Evolutionary conservation across 2,888 invertebrate species (phyloP), one percentile per base, ranked within the genome.

Genomic region (Athalia circularis): DNA sequence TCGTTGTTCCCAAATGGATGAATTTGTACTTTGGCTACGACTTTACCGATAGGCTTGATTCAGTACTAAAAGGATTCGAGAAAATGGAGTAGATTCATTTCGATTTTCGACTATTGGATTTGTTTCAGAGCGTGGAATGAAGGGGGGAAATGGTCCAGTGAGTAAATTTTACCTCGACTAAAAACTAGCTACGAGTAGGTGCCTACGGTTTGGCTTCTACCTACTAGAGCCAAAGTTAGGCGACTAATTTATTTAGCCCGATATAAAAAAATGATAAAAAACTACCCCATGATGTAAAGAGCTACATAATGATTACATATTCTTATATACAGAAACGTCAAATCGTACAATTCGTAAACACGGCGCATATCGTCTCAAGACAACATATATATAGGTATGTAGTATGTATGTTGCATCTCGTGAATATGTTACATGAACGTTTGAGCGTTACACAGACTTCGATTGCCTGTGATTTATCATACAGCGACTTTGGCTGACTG

Each of bases 101-200:
- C 57, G 70, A 57, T 72, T 57, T 72, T 59, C 70, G 59, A 70
- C 59, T 70, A 3, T 54, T 54, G n/a, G n/a, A 5, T 54, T 11
- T 9, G 7, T 54, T 54, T 5, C 0, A 11, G 52, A 9, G 8
- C 54, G n/a, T 4, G 54, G 57, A 52, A 43, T 13, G 52, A 5
- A 47, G 47, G 13, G 13, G 70, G 11, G 59, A 59, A 72, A 72
- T n/a, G 13, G 15, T 15, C 47, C 11, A 59, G 15, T 59, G 57
- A 5, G 57, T 72, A 72, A 72, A 72, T 72, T 59, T 45, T 59
- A 72, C 57, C 59, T 59, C 70, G 47, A 72, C 57, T 57, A 68
- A 54, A 9, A n/a, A 6, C 15, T 29, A 29, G 29, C 29, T 29
- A 29, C 29, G 29, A 29, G 29, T 29, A 29, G 29, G 29, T 29